Base-by-base conservation (phyloP, 2,888 invertebrate genomes). In the Chaetogeoica ovagalla region DNA sequence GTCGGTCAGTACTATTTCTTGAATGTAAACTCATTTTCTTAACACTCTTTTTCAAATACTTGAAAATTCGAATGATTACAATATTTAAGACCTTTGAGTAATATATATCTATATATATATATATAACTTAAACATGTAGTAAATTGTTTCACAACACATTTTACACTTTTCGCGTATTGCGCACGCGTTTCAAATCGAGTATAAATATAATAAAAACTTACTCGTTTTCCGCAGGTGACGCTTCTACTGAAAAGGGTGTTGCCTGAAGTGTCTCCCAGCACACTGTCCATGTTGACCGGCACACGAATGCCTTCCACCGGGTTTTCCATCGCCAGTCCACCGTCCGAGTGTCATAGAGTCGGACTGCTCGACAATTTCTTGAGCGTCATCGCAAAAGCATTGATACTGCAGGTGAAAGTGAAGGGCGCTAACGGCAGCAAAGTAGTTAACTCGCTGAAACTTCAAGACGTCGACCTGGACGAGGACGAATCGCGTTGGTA, bases 341-440 rank as follows among this genome's bases (percentile, higher is more conserved):
- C 60, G 91, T 93, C 2, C 89, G 90, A 37, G 87, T 88, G 62
- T 87, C 93, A 82, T 9, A 77, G 76, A 68, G 87, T 92, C 59
- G 94, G 95, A 3, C 90, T 97, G 81, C 87, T 97, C 81, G 97
- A 97, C 85, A 94, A 97, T 81, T 92, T 98, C 84, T 88, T 97
- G 81, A 92, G 94, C 83, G 94, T 96, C 83, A 92, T 98, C 82
- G 95, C 95, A 57, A 98, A 97, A 87, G 91, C 96, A 0, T 88
- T 98, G 82, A 94, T 93, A 4, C 91, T 97, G 2, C 97, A 97
- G 87, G 92, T 96, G 30, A 96, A 96, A 87, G 90, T 91, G 9
- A 90, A 92, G 85, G 90, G 90, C 68, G 82, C 84, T 65, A 86
- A 87, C 0, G 85, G 87, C 7, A 85, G 86, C 52, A 88, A 89